A percentile compares a stretch with the other conserved stretches of the same genome.
Evolutionary conservation across 2,113 vertebrate genomes (phyloP).

Genomic region (Triplophysa siluroides): DNA sequence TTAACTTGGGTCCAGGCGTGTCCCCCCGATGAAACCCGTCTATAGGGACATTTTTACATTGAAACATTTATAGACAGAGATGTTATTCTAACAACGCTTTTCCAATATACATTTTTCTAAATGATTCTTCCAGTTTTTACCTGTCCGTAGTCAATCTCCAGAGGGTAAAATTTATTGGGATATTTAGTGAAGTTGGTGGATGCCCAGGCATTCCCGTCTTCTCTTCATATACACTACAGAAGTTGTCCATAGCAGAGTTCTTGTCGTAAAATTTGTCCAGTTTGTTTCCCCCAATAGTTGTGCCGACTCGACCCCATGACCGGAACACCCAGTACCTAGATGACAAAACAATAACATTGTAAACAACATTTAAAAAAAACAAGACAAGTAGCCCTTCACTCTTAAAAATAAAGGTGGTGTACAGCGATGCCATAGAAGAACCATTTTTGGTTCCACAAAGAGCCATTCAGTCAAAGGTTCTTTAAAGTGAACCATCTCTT

Average conservation of each 20-base stretch:
- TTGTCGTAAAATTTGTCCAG: conserved; percentile 91
- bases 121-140: conserved; percentile 65
- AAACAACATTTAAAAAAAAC: neutral
- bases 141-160: conserved; percentile 99
- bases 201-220: conserved; percentile 93
- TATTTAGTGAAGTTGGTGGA: conserved; percentile 91
- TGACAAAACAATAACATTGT: neutral
- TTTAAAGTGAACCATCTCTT: no score
- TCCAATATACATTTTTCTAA: neutral
- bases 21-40: no score
- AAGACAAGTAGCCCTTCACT: no score
- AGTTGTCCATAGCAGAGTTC: conserved; percentile 91
- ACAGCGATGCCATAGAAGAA: no score
- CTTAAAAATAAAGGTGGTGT: no score
- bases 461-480: no score
- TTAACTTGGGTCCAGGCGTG: no score
- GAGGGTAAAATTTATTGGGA: conserved; percentile 95
- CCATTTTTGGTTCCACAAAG: no score
- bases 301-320: conserved; percentile 97
- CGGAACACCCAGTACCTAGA: conserved; percentile 97
- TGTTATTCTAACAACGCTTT: no score
- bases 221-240: conserved; percentile 90
- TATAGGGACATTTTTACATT: no score
- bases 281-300: conserved; percentile 94
- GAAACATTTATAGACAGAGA: no score